These are phyloP conservation scores for Pampusana beccarii DNA, from an alignment of 2,113 vertebrate species.

Conservation along the genomic window DNA sequence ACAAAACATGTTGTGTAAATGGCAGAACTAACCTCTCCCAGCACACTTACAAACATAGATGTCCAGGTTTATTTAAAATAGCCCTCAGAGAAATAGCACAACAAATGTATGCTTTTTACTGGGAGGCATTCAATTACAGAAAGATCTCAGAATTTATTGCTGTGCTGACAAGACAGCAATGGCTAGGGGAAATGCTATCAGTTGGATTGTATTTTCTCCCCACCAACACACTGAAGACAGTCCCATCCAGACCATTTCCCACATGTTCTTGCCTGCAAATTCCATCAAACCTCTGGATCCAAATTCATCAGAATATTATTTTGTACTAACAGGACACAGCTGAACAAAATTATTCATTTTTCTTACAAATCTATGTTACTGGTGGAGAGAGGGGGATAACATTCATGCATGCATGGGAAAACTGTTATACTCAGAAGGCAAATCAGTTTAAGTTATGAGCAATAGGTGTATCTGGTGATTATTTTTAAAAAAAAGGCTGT, in stretches of 20 bases:
- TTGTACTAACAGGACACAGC: not conserved
- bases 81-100: not conserved
- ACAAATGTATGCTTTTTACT: not conserved
- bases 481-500: not conserved
- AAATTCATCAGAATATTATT: not conserved
- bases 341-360: not conserved
- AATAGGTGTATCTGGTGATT: not conserved
- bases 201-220: not conserved
- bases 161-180: not conserved
- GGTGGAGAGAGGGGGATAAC: not conserved
- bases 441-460: not conserved
- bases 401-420: not conserved
- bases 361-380: not conserved
- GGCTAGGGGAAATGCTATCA: not conserved
- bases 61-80: constrained; percentile 49
- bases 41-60: constrained; percentile 17
- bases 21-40: constrained; percentile 16
- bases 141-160: not conserved
- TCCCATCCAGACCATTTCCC: not conserved
- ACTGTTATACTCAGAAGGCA: not conserved
- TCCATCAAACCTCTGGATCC: rapidly evolving
- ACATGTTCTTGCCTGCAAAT: not conserved
- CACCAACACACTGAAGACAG: not conserved
- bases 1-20: not conserved
- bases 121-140: not conserved